Evolutionary conservation across 2,113 vertebrate species (phyloP).

Genomic region (Proteles cristata): DNA sequence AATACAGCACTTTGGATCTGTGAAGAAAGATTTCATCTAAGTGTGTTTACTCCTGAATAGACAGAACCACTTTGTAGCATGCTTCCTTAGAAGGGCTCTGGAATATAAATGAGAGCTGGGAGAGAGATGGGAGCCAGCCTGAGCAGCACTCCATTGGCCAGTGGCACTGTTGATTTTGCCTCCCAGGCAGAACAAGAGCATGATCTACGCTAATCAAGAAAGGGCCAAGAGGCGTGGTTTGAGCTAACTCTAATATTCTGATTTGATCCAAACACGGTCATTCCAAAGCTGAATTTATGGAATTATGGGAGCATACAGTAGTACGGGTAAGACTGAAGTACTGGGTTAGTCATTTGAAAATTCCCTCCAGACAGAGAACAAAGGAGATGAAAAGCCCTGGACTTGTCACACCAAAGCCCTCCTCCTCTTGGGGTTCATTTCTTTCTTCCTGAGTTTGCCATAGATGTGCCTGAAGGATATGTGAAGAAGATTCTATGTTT

Average conservation of each 20-base stretch:
- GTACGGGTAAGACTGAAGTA: background rate
- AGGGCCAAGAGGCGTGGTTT: conserved; percentile 67
- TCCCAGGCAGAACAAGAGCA: conserved; percentile 46
- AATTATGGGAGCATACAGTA: conserved; percentile 41
- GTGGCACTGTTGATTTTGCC: conserved; percentile 63
- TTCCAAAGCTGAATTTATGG: conserved; percentile 46
- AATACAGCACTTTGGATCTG: conserved; percentile 29
- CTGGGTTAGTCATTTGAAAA: conserved; percentile 42
- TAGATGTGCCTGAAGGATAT: background rate
- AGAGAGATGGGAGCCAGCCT: conserved; percentile 34
- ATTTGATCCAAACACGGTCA: conserved; percentile 70
- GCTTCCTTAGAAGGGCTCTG: conserved; percentile 63
- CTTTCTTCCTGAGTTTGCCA: background rate
- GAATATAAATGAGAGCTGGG: conserved; percentile 79
- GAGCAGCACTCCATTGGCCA: conserved; percentile 35
- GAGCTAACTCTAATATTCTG: conserved; percentile 74
- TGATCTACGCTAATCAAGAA: conserved; percentile 68
- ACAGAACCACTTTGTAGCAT: conserved; percentile 76
- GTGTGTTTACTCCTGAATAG: conserved; percentile 81
- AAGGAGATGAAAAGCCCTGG: conserved; percentile 6
- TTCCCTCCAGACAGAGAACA: conserved; percentile 20
- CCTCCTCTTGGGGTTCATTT: background rate
- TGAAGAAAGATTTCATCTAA: conserved; percentile 75
- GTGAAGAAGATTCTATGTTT: background rate
- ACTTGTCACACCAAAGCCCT: background rate